These are phyloP conservation scores for Rhimphoctona megacephalus DNA, from an alignment of 2,888 invertebrate species.

Conservation along the genomic window DNA sequence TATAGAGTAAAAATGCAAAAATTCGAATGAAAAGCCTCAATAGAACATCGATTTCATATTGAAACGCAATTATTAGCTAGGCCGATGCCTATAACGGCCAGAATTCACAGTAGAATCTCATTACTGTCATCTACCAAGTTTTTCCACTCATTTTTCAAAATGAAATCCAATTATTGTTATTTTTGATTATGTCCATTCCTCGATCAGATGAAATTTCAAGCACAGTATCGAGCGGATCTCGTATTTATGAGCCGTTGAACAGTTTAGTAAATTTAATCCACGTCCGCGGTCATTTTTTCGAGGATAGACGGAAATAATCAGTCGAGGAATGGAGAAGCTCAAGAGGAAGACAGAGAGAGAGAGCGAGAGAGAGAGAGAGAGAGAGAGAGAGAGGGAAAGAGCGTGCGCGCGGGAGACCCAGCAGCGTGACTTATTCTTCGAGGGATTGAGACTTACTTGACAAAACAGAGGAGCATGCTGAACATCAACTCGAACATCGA, in stretches of 20 bases:
- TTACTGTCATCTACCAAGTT: neutral
- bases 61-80: neutral
- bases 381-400: neutral
- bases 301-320: slow-evolving; percentile 3
- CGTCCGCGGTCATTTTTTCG: neutral
- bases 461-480: slow-evolving; percentile 27
- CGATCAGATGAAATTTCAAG: neutral
- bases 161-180: neutral
- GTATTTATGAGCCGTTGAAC: neutral
- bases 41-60: no score
- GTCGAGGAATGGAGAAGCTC: neutral
- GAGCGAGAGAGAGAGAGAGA: neutral
- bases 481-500: slow-evolving; percentile 26
- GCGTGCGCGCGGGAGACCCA: neutral
- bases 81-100: neutral
- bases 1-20: no score
- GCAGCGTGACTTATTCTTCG: slow-evolving; percentile 17
- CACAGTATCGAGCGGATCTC: neutral
- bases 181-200: neutral
- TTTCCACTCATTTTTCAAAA: neutral
- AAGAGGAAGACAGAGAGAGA: neutral
- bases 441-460: slow-evolving; percentile 26
- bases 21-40: no score
- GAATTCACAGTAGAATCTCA: neutral
- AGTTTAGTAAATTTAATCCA: slow-evolving; percentile 3